Conservation (phyloP, 2,113 vertebrate genomes). For the Struthidea cinerea region DNA sequence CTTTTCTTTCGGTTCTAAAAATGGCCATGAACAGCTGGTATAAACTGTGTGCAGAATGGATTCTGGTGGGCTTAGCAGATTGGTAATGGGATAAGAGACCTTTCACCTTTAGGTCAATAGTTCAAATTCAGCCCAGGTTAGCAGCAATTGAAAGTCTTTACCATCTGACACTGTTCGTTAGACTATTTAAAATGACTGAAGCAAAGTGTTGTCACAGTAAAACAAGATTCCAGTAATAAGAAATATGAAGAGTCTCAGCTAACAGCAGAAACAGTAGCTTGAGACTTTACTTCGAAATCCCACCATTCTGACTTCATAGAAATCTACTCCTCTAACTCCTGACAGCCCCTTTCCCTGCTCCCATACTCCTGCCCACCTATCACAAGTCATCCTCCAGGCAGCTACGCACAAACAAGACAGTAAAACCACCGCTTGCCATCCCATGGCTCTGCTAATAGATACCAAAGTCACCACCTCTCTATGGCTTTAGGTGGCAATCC, state of each 20-base stretch:
- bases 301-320: background rate
- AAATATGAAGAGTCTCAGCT: conserved; percentile 11
- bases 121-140: conserved; percentile 63
- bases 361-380: background rate
- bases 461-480: background rate
- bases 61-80: conserved; percentile 54
- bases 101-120: conserved; percentile 64
- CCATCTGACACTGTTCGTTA: conserved; percentile 56
- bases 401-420: background rate
- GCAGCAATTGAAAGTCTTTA: conserved; percentile 57
- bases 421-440: background rate
- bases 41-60: conserved; percentile 58
- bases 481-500: background rate
- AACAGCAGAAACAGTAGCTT: background rate
- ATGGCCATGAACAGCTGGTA: conserved; percentile 51
- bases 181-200: conserved; percentile 38
- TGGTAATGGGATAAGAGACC: conserved; percentile 66
- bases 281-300: background rate
- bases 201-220: conserved; percentile 32
- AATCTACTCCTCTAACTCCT: background rate
- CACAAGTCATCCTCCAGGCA: background rate
- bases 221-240: conserved; percentile 21
- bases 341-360: background rate
- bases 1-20: conserved; percentile 49
- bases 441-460: background rate